Evolutionary conservation across 2,888 invertebrate species (phyloP).

Genomic region (Pammene fasciana): DNA sequence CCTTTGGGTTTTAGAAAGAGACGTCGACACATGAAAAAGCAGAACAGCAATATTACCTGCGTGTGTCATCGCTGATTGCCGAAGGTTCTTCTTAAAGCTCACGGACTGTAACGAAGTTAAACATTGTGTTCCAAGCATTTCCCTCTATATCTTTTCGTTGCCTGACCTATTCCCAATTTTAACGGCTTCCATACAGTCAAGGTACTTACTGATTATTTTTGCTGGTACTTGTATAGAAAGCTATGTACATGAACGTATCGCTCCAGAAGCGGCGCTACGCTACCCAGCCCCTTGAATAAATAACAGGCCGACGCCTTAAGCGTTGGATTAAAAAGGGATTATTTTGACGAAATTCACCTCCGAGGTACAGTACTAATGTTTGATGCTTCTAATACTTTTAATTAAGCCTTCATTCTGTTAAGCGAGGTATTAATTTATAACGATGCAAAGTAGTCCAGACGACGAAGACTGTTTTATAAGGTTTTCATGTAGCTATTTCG

Average conservation of each 20-base stretch:
- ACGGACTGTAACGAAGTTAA: too few species aligned
- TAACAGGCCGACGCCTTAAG: constrained; percentile 56
- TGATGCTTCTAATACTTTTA: constrained; percentile 27
- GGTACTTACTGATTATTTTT: not conserved
- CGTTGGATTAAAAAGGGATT: constrained; percentile 60
- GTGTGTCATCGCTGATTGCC: too few species aligned
- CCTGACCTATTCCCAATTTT: not conserved
- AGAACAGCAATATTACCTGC: too few species aligned
- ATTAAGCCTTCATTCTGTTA: constrained; percentile 23
- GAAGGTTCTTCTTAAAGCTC: too few species aligned
- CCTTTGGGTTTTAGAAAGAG: too few species aligned
- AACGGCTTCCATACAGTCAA: not conserved
- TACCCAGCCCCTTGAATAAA: constrained; percentile 56
- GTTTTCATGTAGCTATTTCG: too few species aligned
- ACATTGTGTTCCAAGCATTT: too few species aligned
- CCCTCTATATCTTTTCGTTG: too few species aligned
- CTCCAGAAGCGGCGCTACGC: constrained; percentile 34
- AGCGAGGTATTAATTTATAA: constrained; percentile 21
- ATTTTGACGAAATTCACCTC: constrained; percentile 49
- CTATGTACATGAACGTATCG: constrained; percentile 7
- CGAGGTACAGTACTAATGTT: constrained; percentile 15
- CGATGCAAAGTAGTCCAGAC: not conserved
- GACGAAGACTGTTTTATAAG: not conserved
- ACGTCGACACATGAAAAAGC: too few species aligned
- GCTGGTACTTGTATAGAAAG: constrained; percentile 9